Evolutionary conservation across 2,888 invertebrate species (phyloP), one percentile per base, ranked within the genome.

Genomic region (Nomada fucata): DNA sequence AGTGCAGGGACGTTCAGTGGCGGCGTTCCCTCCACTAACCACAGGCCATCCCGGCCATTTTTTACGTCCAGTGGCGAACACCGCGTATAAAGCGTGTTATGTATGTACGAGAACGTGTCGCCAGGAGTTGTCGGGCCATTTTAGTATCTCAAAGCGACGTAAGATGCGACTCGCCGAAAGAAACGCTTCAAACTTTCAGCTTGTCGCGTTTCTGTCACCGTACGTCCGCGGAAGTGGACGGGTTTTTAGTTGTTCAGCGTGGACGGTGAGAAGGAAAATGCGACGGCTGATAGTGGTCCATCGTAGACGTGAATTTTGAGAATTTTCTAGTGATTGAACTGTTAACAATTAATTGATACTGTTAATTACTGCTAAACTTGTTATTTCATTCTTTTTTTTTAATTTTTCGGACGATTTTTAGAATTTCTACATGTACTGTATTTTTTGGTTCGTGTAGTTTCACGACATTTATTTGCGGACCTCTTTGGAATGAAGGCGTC

Each of bases 41-140:
- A 79, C 82, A 76, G 85, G 83, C 86, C 79, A 85, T 85, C 86
- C 79, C 50, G 64, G 71, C 78, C 50, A 65, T 78, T 84, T 84
- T 85, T 74, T 84, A 76, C 65, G 67, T 61, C 63, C 55, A 67
- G 73, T 70, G 59, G 67, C 60, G 73, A 52, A 52, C 65, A 57
- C 70, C 44, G 70, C 42, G 61, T 76, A 81, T 84, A 84, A 84
- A 85, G 76, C 76, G 72, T 55, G 65, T 44, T 77, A 70, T 81
- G 82, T 81, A 77, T 69, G 71, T 63, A 85, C 82, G 76, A 85
- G 65, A 61, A 47, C 73, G 60, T 74, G 85, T 76, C 73, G 44
- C 59, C 76, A 67, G 75, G 67, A 70, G 55, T 70, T 73, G 76
- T 67, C 78, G 65, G 68, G 67, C 59, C 73, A 59, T 63, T 61